Conservation (phyloP, 2,888 invertebrate genomes). For the Falcaria lacertinaria region DNA sequence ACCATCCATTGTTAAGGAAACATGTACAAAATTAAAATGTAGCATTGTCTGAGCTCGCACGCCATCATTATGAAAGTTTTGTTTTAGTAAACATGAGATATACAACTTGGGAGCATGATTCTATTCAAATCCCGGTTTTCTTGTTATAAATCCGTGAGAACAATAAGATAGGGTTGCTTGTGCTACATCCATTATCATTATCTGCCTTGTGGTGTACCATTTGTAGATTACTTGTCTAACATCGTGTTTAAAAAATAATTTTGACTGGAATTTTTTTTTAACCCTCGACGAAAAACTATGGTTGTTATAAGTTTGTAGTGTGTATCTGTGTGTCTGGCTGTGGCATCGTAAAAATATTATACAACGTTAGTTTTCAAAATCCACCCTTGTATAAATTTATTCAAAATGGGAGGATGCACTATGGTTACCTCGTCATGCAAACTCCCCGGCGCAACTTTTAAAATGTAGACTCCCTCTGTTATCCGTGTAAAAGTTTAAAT, state of each 20-base stretch:
- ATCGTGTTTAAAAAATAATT: background rate
- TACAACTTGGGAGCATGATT: slow-evolving; percentile 11
- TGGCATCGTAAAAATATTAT: too few relatives aligned
- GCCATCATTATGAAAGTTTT: slow-evolving; percentile 49
- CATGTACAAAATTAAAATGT: slow-evolving; percentile 75
- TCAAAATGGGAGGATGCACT: slow-evolving; percentile 23
- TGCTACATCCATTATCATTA: background rate
- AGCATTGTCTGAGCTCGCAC: slow-evolving; percentile 62
- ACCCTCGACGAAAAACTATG: too few relatives aligned
- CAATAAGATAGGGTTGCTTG: background rate
- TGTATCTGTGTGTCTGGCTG: too few relatives aligned
- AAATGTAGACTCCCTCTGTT: slow-evolving; percentile 52
- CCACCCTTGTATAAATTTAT: too few relatives aligned
- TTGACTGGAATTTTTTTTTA: too few relatives aligned
- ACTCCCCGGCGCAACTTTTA: slow-evolving; percentile 63
- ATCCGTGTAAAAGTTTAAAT: slow-evolving; percentile 67
- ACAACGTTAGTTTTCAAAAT: too few relatives aligned
- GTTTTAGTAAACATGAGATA: slow-evolving; percentile 39
- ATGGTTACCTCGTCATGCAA: slow-evolving; percentile 56
- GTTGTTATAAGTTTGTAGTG: too few relatives aligned
- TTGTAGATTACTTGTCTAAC: background rate
- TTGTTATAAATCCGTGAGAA: background rate
- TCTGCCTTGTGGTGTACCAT: background rate
- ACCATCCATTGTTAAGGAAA: slow-evolving; percentile 66
- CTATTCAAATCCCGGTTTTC: background rate